These are phyloP conservation scores for Plectropomus leopardus DNA, from an alignment of 2,113 vertebrate genomes.

Conservation along the genomic window DNA sequence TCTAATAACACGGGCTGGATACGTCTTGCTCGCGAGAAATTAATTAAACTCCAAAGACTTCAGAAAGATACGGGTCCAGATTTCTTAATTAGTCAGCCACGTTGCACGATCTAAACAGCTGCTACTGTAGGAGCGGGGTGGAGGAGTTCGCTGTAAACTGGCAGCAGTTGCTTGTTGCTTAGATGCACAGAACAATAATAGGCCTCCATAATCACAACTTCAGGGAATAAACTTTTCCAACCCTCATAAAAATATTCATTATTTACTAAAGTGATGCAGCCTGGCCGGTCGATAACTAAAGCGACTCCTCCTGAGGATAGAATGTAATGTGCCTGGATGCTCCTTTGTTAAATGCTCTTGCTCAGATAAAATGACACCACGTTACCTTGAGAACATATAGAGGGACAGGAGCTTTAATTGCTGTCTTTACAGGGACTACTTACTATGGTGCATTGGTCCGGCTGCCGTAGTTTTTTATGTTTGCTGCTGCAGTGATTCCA, in stretches of 20 bases:
- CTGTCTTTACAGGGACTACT: slow-evolving; percentile 77
- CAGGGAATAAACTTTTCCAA: slow-evolving; percentile 60
- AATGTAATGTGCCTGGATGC: slow-evolving; percentile 5
- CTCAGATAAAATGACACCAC: neutral
- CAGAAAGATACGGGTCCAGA: slow-evolving; percentile 67
- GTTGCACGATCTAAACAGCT: slow-evolving; percentile 74
- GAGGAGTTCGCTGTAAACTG: slow-evolving; percentile 50
- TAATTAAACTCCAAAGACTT: slow-evolving; percentile 80
- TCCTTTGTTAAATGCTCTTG: slow-evolving; percentile 18
- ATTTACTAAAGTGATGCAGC: slow-evolving; percentile 50
- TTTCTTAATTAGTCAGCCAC: slow-evolving; percentile 70
- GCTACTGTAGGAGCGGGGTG: slow-evolving; percentile 34
- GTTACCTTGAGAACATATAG: neutral
- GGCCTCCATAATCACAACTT: slow-evolving; percentile 72
- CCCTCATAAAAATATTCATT: slow-evolving; percentile 61
- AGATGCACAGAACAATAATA: slow-evolving; percentile 74
- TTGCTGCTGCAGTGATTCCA: slow-evolving; percentile 97
- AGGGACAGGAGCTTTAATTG: neutral
- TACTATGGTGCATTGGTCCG: slow-evolving; percentile 91
- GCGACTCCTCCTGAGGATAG: slow-evolving; percentile 29
- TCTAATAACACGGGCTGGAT: slow-evolving; percentile 54
- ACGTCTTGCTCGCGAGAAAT: slow-evolving; percentile 59
- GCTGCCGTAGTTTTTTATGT: slow-evolving; percentile 97
- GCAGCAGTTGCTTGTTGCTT: slow-evolving; percentile 63
- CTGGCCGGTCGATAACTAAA: slow-evolving; percentile 41